Evolutionary conservation across 2,113 vertebrate genomes (phyloP).

Genomic region (Vombatus ursinus): DNA sequence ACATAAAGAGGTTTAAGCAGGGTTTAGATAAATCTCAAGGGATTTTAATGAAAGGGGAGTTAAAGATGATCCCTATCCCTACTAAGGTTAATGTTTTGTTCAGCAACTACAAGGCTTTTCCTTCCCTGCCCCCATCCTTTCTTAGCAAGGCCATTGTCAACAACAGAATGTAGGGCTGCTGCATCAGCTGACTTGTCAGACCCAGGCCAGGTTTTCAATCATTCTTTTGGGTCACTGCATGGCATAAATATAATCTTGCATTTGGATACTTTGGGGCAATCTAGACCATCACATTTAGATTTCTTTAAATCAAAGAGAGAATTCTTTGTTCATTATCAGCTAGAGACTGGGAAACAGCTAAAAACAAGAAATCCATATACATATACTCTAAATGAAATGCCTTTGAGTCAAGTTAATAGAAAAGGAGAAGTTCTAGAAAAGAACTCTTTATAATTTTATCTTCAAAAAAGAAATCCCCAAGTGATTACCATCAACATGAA

Average conservation of each 20-base stretch:
- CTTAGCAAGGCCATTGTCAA: neutral
- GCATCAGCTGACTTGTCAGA: neutral
- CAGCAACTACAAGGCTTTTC: neutral
- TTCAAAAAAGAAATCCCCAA: neutral
- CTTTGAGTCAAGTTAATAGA: neutral
- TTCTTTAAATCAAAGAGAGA: neutral
- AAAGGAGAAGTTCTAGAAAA: neutral
- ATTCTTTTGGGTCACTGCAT: neutral
- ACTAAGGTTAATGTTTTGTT: neutral
- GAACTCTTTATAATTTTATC: neutral
- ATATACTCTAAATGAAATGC: neutral
- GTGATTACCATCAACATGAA: neutral
- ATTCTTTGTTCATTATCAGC: neutral
- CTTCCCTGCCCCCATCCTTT: neutral
- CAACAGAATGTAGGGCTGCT: neutral
- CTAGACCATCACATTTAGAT: neutral
- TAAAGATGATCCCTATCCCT: neutral
- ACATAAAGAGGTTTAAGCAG: neutral
- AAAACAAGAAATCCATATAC: neutral
- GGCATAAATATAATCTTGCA: neutral
- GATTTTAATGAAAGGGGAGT: neutral
- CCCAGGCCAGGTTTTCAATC: neutral
- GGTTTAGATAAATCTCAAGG: neutral
- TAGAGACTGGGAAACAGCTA: neutral
- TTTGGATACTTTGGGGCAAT: neutral